Evolutionary conservation across 2,113 vertebrate species (phyloP).

Genomic region (Etheostoma cragini): DNA sequence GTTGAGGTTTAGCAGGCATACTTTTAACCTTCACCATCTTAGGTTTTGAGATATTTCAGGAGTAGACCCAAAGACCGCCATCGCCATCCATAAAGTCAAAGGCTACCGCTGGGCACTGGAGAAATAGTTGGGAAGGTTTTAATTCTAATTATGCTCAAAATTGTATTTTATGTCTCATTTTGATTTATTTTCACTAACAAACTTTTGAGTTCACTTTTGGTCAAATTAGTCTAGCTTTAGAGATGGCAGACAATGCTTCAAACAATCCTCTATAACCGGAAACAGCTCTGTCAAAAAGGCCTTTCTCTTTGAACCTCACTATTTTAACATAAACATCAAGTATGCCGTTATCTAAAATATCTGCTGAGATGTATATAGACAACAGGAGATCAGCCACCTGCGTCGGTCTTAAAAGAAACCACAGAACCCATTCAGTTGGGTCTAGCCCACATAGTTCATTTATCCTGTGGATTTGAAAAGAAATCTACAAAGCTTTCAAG

Average conservation of each 20-base stretch:
- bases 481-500: slow-evolving; percentile 50
- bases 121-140: neutral
- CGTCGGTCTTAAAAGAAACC: slow-evolving; percentile 73
- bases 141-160: neutral
- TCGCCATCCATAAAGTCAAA: neutral
- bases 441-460: slow-evolving; percentile 65
- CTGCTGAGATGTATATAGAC: slow-evolving; percentile 52
- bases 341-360: slow-evolving; percentile 71
- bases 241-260: slow-evolving; percentile 42
- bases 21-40: neutral
- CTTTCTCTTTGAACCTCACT: slow-evolving; percentile 59
- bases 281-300: slow-evolving; percentile 41
- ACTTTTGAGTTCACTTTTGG: slow-evolving; percentile 21
- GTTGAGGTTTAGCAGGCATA: neutral
- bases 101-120: too few relatives aligned
- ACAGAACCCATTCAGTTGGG: slow-evolving; percentile 67
- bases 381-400: slow-evolving; percentile 73
- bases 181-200: neutral
- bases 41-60: neutral
- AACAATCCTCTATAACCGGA: slow-evolving; percentile 48
- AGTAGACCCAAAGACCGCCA: neutral
- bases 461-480: slow-evolving; percentile 40
- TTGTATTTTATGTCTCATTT: neutral
- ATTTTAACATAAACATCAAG: slow-evolving; percentile 72
- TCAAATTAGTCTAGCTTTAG: slow-evolving; percentile 24